phyloP scores from a whole-genome alignment of 1,140 invertebrate species.

The Drosophila elegans region DNA sequence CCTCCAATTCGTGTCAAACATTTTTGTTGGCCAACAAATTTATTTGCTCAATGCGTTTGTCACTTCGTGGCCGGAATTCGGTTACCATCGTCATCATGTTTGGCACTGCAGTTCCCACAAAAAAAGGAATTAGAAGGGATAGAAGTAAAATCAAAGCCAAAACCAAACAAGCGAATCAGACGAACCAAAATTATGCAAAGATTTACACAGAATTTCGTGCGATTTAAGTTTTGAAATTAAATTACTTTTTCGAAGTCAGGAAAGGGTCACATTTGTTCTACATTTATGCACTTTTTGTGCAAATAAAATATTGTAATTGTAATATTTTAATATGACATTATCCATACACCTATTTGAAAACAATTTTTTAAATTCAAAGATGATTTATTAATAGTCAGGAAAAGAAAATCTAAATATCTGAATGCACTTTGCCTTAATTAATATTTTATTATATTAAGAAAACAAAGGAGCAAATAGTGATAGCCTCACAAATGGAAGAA shows the following conservation, averaged over 20 bases:
- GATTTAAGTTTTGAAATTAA: background rate
- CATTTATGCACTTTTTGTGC: too few relatives aligned
- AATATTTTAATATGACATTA: too few relatives aligned
- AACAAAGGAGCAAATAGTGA: conserved; percentile 1
- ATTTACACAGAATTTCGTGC: conserved; percentile 2
- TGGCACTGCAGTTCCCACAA: conserved; percentile 21
- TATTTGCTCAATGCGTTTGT: conserved; percentile 58
- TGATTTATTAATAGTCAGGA: background rate
- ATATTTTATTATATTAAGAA: conserved; percentile 20
- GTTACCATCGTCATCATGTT: conserved; percentile 45
- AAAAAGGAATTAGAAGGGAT: conserved; percentile 11
- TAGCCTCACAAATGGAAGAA: conserved; percentile 14
- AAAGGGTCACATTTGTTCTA: background rate
- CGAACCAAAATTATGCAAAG: conserved; percentile 32
- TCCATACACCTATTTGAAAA: too few relatives aligned
- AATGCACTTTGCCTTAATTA: conserved; percentile 6
- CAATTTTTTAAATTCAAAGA: too few relatives aligned
- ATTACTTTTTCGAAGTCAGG: background rate
- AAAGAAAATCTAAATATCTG: background rate
- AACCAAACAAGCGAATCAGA: conserved; percentile 30
- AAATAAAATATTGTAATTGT: too few relatives aligned
- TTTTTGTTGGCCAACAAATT: conserved; percentile 56
- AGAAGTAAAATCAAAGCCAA: conserved; percentile 36
- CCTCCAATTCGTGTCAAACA: conserved; percentile 23
- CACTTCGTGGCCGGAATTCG: conserved; percentile 56